phyloP scores from a whole-genome alignment of 1,140 invertebrate genomes.

The Ooceraea biroi region DNA sequence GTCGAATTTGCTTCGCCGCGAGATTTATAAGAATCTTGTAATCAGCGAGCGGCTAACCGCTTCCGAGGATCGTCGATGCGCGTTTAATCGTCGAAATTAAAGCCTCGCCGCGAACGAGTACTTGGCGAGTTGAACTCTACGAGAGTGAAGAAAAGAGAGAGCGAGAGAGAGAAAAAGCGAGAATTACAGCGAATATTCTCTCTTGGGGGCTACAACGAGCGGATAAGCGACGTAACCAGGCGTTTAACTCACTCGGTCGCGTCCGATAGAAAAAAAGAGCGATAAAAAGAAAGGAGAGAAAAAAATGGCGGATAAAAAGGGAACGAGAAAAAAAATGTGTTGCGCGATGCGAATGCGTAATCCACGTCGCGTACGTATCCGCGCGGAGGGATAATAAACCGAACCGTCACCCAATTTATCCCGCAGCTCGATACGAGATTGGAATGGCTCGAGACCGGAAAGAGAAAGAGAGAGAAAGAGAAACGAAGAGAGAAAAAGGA shows the following conservation, averaged over 20 bases:
- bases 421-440: slow-evolving; percentile 57
- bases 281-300: not conserved
- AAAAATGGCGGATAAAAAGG: not conserved
- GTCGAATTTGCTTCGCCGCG: slow-evolving; percentile 19
- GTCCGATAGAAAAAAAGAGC: slow-evolving; percentile 27
- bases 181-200: slow-evolving; percentile 30
- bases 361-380: slow-evolving; percentile 32
- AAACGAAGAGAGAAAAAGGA: not conserved
- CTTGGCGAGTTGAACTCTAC: slow-evolving; percentile 36
- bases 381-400: slow-evolving; percentile 40
- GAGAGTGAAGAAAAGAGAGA: not conserved
- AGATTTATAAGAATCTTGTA: slow-evolving; percentile 27
- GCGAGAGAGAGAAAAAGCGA: not conserved
- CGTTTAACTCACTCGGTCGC: slow-evolving; percentile 49
- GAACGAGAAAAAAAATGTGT: slow-evolving; percentile 16
- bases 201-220: slow-evolving; percentile 33
- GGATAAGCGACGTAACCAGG: slow-evolving; percentile 36
- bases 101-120: slow-evolving; percentile 26
- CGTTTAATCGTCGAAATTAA: slow-evolving; percentile 60
- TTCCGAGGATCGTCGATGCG: slow-evolving; percentile 12
- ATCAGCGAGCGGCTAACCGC: slow-evolving; percentile 28
- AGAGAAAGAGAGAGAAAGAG: not conserved
- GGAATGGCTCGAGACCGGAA: slow-evolving; percentile 16
- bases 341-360: slow-evolving; percentile 38
- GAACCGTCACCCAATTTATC: slow-evolving; percentile 59